Base-by-base conservation (phyloP, 2,113 vertebrate genomes). In the Porphyrio hochstetteri region DNA sequence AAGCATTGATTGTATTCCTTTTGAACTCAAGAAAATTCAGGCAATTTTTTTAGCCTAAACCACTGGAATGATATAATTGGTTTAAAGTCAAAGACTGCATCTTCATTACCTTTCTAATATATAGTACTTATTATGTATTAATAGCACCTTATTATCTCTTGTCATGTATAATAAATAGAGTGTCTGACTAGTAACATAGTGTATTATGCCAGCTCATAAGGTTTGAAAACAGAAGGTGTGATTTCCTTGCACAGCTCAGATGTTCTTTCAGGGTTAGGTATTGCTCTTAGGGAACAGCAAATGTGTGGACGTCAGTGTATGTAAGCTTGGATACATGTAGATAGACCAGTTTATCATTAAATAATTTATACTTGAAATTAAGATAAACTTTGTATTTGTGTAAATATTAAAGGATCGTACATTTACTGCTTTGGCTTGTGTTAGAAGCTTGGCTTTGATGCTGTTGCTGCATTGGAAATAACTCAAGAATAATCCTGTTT, bases 141-240 rank as follows among this genome's bases (percentile, higher is more conserved):
- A 95, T 92, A 88, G 84, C 53, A 86, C 35, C 65, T 82, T 88
- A 83, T 92, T 94, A 94, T 88, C 61, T 81, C 82, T 92, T 96
- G 69, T 94, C 86, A 92, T 74, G 35, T 92, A 79, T 93, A 93
- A 96, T 85, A 93, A 96, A 96, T 88, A 76, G 3, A 78, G 25
- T 0, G 0, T 40, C 57, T 93, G 88, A 92, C 84, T 95, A 83
- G 81, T 89, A 90, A 92, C 55, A 60, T 52, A 35, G 21, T 57
- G 24, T 15, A 83, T 90, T 92, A 81, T 90, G 48, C 29, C 53
- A 71, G n/a, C 69, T 92, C 20, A 31, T 53, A 64, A n/a, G 7
- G 20, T 74, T 68, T 94, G 80, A 52, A 86, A 92, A 86, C 44
- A 64, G 78, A 50, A 77, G 21, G 7, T 92, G 27, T 70, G 27